These are phyloP conservation scores for Archips xylosteana DNA, from an alignment of 2,888 invertebrate species.

Conservation along the genomic window DNA sequence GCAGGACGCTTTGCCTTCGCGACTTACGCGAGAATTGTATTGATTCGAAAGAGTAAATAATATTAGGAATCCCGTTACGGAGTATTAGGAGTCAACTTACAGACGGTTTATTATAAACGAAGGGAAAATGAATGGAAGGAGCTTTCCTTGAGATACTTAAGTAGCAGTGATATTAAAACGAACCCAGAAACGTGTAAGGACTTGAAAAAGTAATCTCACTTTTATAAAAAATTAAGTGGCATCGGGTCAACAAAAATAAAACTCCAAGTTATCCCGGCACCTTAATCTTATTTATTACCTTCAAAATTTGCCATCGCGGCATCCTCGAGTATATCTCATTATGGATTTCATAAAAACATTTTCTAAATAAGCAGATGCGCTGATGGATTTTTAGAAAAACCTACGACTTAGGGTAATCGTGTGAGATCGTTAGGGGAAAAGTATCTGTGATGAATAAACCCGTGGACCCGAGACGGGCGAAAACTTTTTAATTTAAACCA, in stretches of 20 bases:
- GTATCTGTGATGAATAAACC: conserved; percentile 66
- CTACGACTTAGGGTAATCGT: conserved; percentile 59
- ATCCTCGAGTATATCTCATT: conserved; percentile 52
- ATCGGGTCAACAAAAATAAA: conserved; percentile 27
- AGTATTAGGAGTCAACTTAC: conserved; percentile 6
- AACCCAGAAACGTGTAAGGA: not conserved
- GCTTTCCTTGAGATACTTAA: not conserved
- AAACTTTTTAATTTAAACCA: conserved; percentile 79
- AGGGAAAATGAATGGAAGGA: not conserved
- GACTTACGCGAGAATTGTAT: conserved; percentile 48
- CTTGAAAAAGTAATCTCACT: not conserved
- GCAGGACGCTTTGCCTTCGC: conserved; percentile 48
- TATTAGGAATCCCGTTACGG: conserved; percentile 20
- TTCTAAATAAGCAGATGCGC: conserved; percentile 7
- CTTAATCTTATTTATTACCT: conserved; percentile 39
- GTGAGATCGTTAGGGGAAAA: conserved; percentile 68
- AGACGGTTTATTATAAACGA: conserved; percentile 1
- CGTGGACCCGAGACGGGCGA: conserved; percentile 58
- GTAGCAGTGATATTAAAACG: not conserved
- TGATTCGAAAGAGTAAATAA: conserved; percentile 37
- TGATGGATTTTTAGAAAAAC: conserved; percentile 55
- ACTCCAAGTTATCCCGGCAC: conserved; percentile 16
- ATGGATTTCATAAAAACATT: conserved; percentile 49
- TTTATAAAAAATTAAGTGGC: conserved; percentile 6
- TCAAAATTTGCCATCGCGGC: conserved; percentile 39